A percentile compares a stretch with the other conserved stretches of the same genome.
Evolutionary conservation across 2,113 vertebrate species (phyloP).

Genomic region (Hyperopisus bebe): DNA sequence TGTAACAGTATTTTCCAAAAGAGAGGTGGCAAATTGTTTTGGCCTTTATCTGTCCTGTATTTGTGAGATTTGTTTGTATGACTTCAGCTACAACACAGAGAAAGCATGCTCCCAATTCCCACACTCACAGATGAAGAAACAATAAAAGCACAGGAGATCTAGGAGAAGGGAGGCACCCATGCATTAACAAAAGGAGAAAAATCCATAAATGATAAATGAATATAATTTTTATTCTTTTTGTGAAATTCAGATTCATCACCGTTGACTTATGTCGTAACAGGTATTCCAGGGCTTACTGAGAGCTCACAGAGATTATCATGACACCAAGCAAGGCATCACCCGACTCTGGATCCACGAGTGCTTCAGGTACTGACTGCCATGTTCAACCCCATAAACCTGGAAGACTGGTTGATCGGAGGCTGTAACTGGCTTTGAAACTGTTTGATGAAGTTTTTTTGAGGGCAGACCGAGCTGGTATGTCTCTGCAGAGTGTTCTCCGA

Average conservation of each 20-base stretch:
- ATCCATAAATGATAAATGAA: not conserved
- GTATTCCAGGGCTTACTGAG: slow-evolving; percentile 82
- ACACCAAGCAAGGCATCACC: slow-evolving; percentile 69
- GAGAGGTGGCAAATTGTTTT: not conserved
- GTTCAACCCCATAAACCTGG: not conserved
- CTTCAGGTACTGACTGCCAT: slow-evolving; percentile 62
- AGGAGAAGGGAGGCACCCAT: not conserved
- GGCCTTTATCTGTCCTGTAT: not conserved
- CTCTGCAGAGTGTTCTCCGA: slow-evolving; percentile 78
- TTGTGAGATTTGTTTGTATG: not conserved
- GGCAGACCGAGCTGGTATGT: not conserved
- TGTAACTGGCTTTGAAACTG: not conserved
- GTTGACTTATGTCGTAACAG: slow-evolving; percentile 44
- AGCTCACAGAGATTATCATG: slow-evolving; percentile 72
- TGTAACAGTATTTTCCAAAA: not conserved
- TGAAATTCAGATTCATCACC: not conserved
- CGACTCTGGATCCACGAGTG: slow-evolving; percentile 85
- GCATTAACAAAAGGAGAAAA: not conserved
- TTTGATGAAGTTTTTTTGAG: not conserved
- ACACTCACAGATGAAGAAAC: not conserved
- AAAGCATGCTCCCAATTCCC: not conserved
- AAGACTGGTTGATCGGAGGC: not conserved
- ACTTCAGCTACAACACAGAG: not conserved
- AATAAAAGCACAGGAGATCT: not conserved
- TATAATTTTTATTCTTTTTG: not conserved